Evolutionary conservation across 2,113 vertebrate genomes (phyloP), one percentile per base, ranked within the genome.

Genomic region (Xyliphius kryptos): DNA sequence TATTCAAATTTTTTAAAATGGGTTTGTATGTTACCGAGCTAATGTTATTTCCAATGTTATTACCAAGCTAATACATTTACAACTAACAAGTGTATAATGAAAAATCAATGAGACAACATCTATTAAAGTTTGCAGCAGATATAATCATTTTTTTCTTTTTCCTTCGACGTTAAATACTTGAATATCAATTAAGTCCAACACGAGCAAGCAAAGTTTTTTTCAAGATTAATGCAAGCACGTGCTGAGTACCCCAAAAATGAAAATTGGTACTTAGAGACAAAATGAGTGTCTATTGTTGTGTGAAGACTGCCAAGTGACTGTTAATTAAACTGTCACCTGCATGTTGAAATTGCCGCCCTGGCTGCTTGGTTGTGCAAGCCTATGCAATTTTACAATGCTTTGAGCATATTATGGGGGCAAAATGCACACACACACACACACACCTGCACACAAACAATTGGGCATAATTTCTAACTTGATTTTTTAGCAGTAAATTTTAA

Each of bases 251-350:
- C 66, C 69, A 19, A 62, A 74, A 78, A 69, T 83, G 80, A 81
- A 86, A 82, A 85, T 83, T 84, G 81, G 80, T 81, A 84, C 80
- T 84, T 83, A 82, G 75, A 82, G 79, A 64, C 80, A 79, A 77
- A 86, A 85, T 80, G 76, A 78, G 81, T 82, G 81, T 82, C 83
- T 79, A 83, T 83, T 86, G 84, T 85, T 79, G 79, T 82, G 75
- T 75, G 67, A 79, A 77, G 76, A 64, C 77, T 80, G 80, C 81
- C 77, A 81, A 75, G 76, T 74, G 80, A 82, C 79, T 80, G 83
- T 85, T 87, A 87, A 87, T 87, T 87, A 88, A 87, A 84, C 78
- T 86, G 84, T 87, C 84, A 85, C 82, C 80, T 85, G 77, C 69
- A 82, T 83, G 80, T 79, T 76, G 79, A 86, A 85, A 86, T 76